Conservation (phyloP, 2,113 vertebrate species). For the Picathartes gymnocephalus region DNA sequence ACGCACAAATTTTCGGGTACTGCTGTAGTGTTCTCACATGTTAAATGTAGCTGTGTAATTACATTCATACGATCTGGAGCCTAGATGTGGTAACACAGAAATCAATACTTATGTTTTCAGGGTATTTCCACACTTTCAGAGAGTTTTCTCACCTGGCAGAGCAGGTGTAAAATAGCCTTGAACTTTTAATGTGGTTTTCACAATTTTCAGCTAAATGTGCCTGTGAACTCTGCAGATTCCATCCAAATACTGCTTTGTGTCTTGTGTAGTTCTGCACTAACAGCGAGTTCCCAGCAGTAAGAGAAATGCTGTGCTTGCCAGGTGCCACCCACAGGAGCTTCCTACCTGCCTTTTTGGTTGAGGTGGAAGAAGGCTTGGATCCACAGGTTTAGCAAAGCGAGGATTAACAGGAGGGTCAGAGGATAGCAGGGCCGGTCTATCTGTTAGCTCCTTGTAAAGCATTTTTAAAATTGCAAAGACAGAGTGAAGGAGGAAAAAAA, state of each 20-base stretch:
- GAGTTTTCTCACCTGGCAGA: neutral
- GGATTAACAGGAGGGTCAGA: slow-evolving; percentile 69
- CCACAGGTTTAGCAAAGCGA: slow-evolving; percentile 73
- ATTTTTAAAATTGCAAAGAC: slow-evolving; percentile 23
- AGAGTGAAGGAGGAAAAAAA: neutral
- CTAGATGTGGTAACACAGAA: neutral
- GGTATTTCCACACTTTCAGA: neutral
- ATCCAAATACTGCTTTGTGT: neutral
- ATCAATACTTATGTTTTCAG: neutral
- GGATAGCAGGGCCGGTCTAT: slow-evolving; percentile 62
- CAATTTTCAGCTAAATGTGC: neutral
- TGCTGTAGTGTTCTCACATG: neutral
- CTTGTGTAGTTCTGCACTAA: neutral
- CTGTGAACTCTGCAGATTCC: neutral
- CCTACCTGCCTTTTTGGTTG: slow-evolving; percentile 87
- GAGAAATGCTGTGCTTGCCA: neutral
- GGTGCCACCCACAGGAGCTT: neutral
- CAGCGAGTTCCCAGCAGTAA: neutral
- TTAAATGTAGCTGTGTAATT: neutral
- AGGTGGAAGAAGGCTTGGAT: slow-evolving; percentile 71
- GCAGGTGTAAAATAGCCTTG: neutral
- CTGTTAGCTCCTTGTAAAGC: slow-evolving; percentile 61
- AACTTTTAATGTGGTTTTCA: neutral
- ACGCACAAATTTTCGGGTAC: neutral
- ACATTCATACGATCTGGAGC: neutral